Evolutionary conservation across 2,113 vertebrate species (phyloP), one percentile per base, ranked within the genome.

Genomic region (Terrapene triunguis): DNA sequence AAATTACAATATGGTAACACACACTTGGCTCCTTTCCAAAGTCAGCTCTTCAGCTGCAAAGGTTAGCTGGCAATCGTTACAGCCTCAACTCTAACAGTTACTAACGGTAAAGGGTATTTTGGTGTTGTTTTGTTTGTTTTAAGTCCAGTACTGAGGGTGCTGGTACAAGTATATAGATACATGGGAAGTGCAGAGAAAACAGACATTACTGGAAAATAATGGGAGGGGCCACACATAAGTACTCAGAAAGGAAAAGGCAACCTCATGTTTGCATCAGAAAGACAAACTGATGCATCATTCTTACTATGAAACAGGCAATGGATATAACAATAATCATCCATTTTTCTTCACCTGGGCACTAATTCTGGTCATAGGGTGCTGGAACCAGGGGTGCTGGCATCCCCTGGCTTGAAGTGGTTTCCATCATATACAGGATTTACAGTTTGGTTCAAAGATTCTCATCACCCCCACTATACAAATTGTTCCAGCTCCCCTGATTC

Each of bases 291-390:
- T 2, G 14, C 65, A 1, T 3, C 29, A 4, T 21, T 11, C 44
- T 4, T 21, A 2, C 5, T 2, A 13, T 35, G 0, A 3, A 7
- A n/a, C 2, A 0, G 35, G 6, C 8, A 13, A 17, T 4, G 1
- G 7, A 50, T 35, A 14, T 57, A 29, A 54, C 22, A 84, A 69
- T 22, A 62, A 88, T 29, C 24, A n/a, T 50, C 47, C 78, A 57
- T 10, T 44, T 59, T 48, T 76, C 38, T 84, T 55, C 16, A 38
- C 8, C 17, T 1, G 0, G 50, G 48, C 38, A 5, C 35, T 62
- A 55, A 48, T 6, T 4, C 1, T 35, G 48, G 57, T 62, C 27
- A 29, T 13, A 59, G 25, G 22, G 44, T 55, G 54, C 24, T 55
- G 54, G 22, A 55, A 57, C 9, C 11, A 27, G 55, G 57, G 11